Base-by-base conservation (phyloP, 2,797 vertebrate species). In the Gephyroberyx darwinii region DNA sequence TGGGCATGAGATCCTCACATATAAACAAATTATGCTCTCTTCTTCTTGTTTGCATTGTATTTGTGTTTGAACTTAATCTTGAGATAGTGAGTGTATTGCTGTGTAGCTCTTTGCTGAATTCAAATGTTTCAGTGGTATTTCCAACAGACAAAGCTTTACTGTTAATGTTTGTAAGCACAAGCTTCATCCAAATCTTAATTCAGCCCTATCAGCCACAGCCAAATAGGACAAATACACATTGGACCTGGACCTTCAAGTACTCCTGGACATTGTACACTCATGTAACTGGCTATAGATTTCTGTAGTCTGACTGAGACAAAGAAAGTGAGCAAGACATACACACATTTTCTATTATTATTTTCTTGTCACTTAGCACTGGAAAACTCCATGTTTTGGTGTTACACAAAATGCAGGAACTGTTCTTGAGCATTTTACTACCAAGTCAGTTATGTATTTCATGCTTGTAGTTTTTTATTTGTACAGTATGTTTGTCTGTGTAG, bases 381-480 rank as follows among this genome's bases (percentile, higher is more conserved):
- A 77, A 78, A 84, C 80, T 81, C 66, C 67, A 84, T 53, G 37
- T 85, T 79, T 69, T 68, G 57, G 62, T 74, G 62, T 84, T 76
- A 57, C 47, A 50, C 16, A 65, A 55, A 71, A 76, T 74, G 10
- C 19, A 3, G 30, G 60, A 75, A 65, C 48, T 70, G 22, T 81
- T 78, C 13, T 83, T 59, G 41, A 64, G 63, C 67, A 70, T 20
- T 53, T 48, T 62, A 74, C 60, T 67, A 37, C 39, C 73, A 67
- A 67, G 75, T 80, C 78, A 75, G 33, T 68, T 45, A 74, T 78
- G 41, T 80, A 52, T 71, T 45, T 69, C 2, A 35, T 83, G 39
- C 73, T 74, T 75, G 64, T 90, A 89, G 88, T 26, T 75, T 43
- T 69, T 79, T 85, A 57, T 65, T 85, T 92, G 81, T 91, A 90